phyloP scores from a whole-genome alignment of 2,113 vertebrate genomes.

The Ptyas mucosa region DNA sequence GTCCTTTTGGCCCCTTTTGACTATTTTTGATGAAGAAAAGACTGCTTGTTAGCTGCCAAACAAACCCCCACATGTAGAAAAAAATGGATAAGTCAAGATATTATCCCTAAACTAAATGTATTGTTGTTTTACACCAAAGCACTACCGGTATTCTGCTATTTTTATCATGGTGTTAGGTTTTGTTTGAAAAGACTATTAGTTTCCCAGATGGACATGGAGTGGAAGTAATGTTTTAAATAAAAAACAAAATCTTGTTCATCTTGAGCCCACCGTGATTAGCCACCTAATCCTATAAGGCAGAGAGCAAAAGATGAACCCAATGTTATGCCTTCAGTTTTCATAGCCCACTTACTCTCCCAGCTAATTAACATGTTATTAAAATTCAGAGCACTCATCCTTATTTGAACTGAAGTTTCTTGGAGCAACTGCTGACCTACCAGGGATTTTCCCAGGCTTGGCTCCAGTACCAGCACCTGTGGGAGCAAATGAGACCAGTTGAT shows the following conservation, averaged over 20 bases:
- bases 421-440: conserved; percentile 57
- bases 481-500: background rate
- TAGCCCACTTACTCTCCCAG: background rate
- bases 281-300: background rate
- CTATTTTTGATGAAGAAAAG: background rate
- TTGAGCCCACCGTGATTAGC: background rate
- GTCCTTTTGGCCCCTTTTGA: background rate
- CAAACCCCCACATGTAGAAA: background rate
- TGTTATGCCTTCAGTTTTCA: background rate
- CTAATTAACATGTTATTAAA: background rate
- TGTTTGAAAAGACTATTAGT: background rate
- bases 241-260: background rate
- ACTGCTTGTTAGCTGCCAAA: background rate
- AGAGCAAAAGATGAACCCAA: background rate
- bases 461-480: conserved; percentile 64
- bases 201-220: background rate
- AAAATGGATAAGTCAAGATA: background rate
- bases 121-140: background rate
- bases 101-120: background rate
- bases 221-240: background rate
- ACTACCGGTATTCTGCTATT: background rate
- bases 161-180: background rate
- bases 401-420: background rate
- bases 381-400: background rate
- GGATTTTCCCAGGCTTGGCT: conserved; percentile 74